Conservation (phyloP, 2,113 vertebrate genomes). For the Polyodon spathula region DNA sequence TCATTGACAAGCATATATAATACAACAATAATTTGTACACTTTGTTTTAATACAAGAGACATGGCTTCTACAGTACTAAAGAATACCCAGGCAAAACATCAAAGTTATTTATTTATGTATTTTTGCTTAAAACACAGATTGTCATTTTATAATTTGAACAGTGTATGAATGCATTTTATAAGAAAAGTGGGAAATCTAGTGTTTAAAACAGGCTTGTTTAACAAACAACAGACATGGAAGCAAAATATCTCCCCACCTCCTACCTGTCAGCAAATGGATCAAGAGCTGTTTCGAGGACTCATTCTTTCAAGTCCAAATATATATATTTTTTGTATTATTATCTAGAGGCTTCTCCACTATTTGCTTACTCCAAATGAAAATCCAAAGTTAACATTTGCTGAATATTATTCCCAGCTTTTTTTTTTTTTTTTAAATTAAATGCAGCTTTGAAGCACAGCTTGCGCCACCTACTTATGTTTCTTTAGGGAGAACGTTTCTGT, state of each 20-base stretch:
- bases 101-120: constrained; percentile 45
- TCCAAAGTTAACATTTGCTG: neutral
- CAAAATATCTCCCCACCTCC: too few relatives aligned
- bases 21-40: constrained; percentile 71
- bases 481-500: neutral
- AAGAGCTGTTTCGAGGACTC: too few relatives aligned
- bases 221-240: too few relatives aligned
- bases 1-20: constrained; percentile 82
- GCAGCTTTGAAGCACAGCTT: neutral
- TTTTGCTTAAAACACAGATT: constrained; percentile 53
- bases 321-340: neutral
- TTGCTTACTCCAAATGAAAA: neutral
- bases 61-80: constrained; percentile 58
- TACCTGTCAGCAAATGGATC: too few relatives aligned
- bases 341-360: neutral
- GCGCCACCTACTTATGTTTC: constrained; percentile 3
- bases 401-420: neutral
- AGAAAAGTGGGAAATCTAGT: constrained; percentile 17
- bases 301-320: too few relatives aligned
- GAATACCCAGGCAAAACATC: constrained; percentile 55
- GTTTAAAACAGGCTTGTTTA: too few relatives aligned
- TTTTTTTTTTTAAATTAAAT: neutral
- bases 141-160: constrained; percentile 42
- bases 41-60: constrained; percentile 53
- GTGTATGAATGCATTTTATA: constrained; percentile 22